phyloP scores from a whole-genome alignment of 2,113 vertebrate species.

The Enhydra lutris region DNA sequence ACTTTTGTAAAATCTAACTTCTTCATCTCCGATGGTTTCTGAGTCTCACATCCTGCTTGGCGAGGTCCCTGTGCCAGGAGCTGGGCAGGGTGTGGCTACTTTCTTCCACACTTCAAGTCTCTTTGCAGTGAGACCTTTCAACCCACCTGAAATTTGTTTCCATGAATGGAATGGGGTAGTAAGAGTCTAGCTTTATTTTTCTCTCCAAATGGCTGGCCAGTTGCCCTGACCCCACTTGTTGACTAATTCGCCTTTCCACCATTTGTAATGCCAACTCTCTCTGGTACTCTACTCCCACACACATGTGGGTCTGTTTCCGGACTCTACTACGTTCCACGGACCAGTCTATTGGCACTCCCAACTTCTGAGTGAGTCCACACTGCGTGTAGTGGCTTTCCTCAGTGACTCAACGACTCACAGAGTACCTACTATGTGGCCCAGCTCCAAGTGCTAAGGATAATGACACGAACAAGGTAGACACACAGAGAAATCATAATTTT shows the following conservation, averaged over 20 bases:
- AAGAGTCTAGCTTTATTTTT: constrained; percentile 30
- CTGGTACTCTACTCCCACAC: neutral
- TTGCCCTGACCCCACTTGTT: neutral
- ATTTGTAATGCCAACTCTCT: neutral
- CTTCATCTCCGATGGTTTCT: neutral
- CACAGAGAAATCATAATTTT: neutral
- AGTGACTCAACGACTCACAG: neutral
- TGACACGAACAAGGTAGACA: neutral
- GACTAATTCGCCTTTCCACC: neutral
- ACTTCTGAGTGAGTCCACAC: neutral
- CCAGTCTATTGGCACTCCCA: neutral
- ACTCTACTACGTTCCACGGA: neutral
- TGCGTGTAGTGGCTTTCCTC: neutral
- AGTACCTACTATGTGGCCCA: neutral
- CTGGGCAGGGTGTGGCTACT: neutral
- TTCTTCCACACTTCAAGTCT: neutral
- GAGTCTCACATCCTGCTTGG: neutral
- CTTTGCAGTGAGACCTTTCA: neutral
- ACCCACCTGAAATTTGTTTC: neutral
- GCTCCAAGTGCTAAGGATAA: neutral
- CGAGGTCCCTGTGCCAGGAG: neutral
- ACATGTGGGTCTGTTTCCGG: neutral
- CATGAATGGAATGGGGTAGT: neutral
- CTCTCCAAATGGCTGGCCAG: neutral
- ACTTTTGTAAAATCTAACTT: neutral